Evolutionary conservation across 1,140 invertebrate species (phyloP), one percentile per base, ranked within the genome.

Genomic region (Drosophila bocqueti): DNA sequence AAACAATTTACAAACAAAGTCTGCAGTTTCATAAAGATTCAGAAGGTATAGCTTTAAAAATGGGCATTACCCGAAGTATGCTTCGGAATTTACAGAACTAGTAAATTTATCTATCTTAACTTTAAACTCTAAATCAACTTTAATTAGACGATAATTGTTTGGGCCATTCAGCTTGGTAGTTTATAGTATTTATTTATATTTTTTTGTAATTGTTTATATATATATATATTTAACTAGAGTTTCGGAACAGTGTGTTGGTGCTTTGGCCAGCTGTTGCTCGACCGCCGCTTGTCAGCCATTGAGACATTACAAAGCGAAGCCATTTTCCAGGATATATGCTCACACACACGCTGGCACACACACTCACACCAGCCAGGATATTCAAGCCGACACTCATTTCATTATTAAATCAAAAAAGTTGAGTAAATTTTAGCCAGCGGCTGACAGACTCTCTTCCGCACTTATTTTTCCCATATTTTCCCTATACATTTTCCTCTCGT

Each of bases 381-480:
- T 74, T 36, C 52, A 76, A 60, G 45, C 61, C 57, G 60, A 71
- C 76, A 65, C 76, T 78, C 62, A 77, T 83, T 89, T 83, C 82
- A 81, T 87, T 87, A 87, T 87, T 81, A 90, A 84, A 87, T 87
- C 74, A 90, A 89, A 89, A 87, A 87, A 89, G 73, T 84, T 89
- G 74, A 84, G 84, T 81, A 75, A 89, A 84, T 89, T 87, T 81
- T 50, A 65, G 79, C 69, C 79, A 86, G 79, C 62, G 65, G 78
- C 46, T 63, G 74, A 75, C 42, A 55, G 58, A 26, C 52, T 34
- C 38, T 49, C 26, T 50, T 54, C 31, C 43, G 36, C 55, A 45
- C 61, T 45, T 55, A 55, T 71, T 67, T 71, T 55, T 31, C 62
- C 31, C 47, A 67, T 45, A 69, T 69, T 69, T 62, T 46, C 67